Base-by-base conservation (phyloP, 2,888 invertebrate species). In the Malthinus flaveolus region DNA sequence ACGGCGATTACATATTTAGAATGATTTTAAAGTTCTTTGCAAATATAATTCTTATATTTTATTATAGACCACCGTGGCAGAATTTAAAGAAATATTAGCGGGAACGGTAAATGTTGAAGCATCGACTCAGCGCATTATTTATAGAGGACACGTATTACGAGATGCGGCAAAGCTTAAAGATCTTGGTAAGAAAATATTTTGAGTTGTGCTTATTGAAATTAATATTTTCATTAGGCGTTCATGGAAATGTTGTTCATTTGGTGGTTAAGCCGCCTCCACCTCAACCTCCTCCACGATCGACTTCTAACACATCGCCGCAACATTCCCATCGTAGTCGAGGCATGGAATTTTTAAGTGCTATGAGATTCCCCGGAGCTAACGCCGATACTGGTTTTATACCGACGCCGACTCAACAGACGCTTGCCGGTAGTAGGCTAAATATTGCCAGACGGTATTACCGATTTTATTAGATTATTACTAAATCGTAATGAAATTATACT, bases 221-320 rank as follows among this genome's bases (percentile, higher is more conserved):
- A 13, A 42, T 11, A 13, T 13, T 9, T 39, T 9, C 32, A 37
- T 54, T 73, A 92, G 95, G 91, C 82, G 90, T 96, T 15, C 83
- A 93, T 75, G 95, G 93, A 1, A 96, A 95, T 80, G 95, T 95
- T 32, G 87, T 97, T 50, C 97, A 97, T 77, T 84, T 97, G 74
- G 96, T 96, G 11, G 90, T 94, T 76, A 84, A 93, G 23, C 86
- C 92, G 3, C 95, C 95, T 0, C 95, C 95, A 32, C 67, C 70
- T 48, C 65, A 69, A 7, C 49, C 69, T 2, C 69, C 62, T 8
- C 68, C 39, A 64, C 71, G 49, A 63, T 69, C 56, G 10, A 47
- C 63, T 39, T 58, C 71, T 44, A 66, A 72, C 5, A 70, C 75
- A 36, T 70, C 73, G 58, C 70, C 73, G 53, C 69, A 71, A n/a